Percentiles rank a stretch among this genome's conserved stretches.
phyloP scores from a whole-genome alignment of 2,797 vertebrate genomes.

The Gephyroberyx darwinii region DNA sequence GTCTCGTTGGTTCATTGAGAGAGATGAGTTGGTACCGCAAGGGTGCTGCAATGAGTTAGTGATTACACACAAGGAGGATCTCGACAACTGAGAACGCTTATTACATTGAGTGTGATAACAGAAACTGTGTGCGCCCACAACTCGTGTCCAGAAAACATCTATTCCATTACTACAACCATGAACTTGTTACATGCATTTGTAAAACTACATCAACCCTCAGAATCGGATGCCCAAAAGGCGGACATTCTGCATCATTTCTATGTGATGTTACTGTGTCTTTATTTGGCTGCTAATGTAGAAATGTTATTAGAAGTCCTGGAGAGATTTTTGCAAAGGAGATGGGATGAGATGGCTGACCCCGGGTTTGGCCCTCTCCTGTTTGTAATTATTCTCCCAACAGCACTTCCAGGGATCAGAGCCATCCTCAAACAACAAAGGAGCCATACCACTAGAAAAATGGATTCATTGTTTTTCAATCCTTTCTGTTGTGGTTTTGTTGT shows the following conservation, averaged over 20 bases:
- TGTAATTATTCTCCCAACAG: slow-evolving; percentile 36
- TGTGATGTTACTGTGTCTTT: slow-evolving; percentile 1
- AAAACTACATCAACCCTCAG: not conserved
- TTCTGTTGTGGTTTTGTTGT: slow-evolving; percentile 1
- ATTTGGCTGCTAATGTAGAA: not conserved
- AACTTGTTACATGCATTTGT: not conserved
- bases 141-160: too few relatives aligned
- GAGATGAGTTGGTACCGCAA: too few relatives aligned
- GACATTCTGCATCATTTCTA: slow-evolving; percentile 2
- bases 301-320: slow-evolving; percentile 1
- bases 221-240: not conserved
- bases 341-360: slow-evolving; percentile 24
- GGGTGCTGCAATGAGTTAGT: too few relatives aligned
- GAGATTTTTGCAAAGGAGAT: too few relatives aligned
- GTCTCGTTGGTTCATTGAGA: too few relatives aligned
- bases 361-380: slow-evolving; percentile 5
- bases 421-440: slow-evolving; percentile 20
- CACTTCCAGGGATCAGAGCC: slow-evolving; percentile 14
- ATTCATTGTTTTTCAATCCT: slow-evolving; percentile 22
- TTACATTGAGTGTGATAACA: too few relatives aligned
- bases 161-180: too few relatives aligned
- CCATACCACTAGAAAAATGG: slow-evolving; percentile 17
- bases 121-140: too few relatives aligned
- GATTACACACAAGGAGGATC: too few relatives aligned
- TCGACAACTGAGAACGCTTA: too few relatives aligned